phyloP scores from a whole-genome alignment of 2,113 vertebrate genomes.

The Ginglymostoma cirratum region DNA sequence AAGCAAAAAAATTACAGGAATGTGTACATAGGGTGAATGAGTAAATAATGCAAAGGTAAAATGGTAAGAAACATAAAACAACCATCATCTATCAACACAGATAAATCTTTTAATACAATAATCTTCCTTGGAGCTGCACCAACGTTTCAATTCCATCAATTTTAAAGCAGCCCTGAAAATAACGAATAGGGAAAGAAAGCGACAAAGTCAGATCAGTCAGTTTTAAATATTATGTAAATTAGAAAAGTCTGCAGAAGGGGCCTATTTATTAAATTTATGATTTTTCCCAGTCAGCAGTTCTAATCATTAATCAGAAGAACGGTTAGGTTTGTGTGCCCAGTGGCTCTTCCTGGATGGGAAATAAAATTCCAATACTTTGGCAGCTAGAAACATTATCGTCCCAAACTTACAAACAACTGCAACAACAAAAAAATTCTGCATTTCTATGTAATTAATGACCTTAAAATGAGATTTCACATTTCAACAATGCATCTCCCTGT shows the following conservation, averaged over 20 bases:
- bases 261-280: background rate
- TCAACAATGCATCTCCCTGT: background rate
- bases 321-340: background rate
- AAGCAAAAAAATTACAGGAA: background rate
- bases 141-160: background rate
- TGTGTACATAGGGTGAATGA: background rate
- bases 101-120: background rate
- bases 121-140: background rate
- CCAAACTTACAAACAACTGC: background rate
- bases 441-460: background rate
- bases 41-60: background rate
- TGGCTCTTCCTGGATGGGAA: background rate
- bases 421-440: background rate
- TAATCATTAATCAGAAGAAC: background rate
- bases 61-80: slow-evolving; percentile 13
- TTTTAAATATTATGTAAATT: background rate
- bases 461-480: background rate
- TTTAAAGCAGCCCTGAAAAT: background rate
- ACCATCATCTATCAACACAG: background rate
- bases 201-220: background rate
- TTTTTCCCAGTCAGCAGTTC: background rate
- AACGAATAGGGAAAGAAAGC: background rate
- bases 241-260: background rate
- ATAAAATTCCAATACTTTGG: background rate
- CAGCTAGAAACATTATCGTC: background rate